A percentile compares a stretch with the other conserved stretches of the same genome.
Conservation (phyloP, 2,797 vertebrate genomes). For the Otolemur crassicaudatus region DNA sequence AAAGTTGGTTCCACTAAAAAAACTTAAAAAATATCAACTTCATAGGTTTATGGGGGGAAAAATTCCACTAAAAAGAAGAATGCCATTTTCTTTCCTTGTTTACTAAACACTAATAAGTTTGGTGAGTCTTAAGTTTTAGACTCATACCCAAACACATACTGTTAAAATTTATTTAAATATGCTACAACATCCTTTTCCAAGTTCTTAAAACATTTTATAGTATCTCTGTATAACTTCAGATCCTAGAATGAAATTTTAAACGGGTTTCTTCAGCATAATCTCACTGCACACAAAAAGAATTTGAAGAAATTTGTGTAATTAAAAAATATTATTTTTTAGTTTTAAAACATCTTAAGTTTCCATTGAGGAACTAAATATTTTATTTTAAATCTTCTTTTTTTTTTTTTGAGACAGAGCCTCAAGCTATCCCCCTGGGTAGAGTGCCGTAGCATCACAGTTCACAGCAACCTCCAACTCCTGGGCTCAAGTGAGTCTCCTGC, state of each 20-base stretch:
- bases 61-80: background rate
- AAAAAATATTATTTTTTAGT: conserved; percentile 30
- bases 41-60: too few species aligned
- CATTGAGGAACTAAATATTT: conserved; percentile 43
- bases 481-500: too few species aligned
- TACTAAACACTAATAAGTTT: conserved; percentile 7
- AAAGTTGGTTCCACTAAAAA: background rate
- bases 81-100: background rate
- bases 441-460: too few species aligned
- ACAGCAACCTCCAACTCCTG: too few species aligned
- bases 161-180: conserved; percentile 30
- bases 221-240: background rate
- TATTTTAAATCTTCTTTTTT: background rate
- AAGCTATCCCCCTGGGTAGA: too few species aligned
- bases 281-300: background rate
- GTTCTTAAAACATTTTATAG: conserved; percentile 28
- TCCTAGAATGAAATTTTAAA: conserved; percentile 28
- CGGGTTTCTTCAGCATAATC: conserved; percentile 21
- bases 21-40: background rate
- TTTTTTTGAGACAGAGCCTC: too few species aligned
- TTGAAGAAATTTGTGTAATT: conserved; percentile 53
- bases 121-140: background rate
- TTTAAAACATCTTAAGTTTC: conserved; percentile 54
- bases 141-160: background rate
- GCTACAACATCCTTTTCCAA: background rate